Evolutionary conservation across 92 coral and sea anemone genomes (phyloP).

Genomic region (Bergia sp.): DNA sequence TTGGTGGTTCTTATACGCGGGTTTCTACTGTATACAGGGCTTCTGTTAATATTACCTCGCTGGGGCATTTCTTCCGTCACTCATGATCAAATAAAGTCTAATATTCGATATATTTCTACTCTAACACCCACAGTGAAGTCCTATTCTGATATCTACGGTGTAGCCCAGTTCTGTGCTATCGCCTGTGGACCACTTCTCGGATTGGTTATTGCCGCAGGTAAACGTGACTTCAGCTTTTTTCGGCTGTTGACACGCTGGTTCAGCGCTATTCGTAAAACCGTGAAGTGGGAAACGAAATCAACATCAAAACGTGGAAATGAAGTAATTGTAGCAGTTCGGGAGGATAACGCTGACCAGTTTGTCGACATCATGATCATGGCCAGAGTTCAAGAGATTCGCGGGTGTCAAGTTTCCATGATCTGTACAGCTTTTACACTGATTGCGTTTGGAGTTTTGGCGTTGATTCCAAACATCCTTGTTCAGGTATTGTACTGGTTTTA

Average conservation of each 20-base stretch:
- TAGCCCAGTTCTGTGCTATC: slow-evolving; percentile 36
- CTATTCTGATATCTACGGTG: slow-evolving; percentile 39
- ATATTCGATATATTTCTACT: background rate
- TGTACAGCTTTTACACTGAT: slow-evolving; percentile 27
- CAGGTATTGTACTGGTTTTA: background rate
- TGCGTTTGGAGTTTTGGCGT: slow-evolving; percentile 26
- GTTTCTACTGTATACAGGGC: no score
- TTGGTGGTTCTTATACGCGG: no score
- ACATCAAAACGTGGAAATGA: background rate
- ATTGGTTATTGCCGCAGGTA: slow-evolving; percentile 16
- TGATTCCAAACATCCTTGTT: slow-evolving; percentile 13
- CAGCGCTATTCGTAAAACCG: background rate
- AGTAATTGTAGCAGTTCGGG: slow-evolving; percentile 7
- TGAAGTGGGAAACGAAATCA: background rate
- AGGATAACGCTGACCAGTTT: background rate
- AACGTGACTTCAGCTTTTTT: slow-evolving; percentile 3
- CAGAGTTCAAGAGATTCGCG: slow-evolving; percentile 24
- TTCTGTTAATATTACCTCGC: no score
- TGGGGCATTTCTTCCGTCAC: background rate
- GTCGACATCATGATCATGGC: background rate
- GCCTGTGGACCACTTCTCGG: slow-evolving; percentile 38
- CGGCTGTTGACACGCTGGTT: background rate
- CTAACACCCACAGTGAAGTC: slow-evolving; percentile 26
- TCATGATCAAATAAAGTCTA: background rate
- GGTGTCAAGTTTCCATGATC: slow-evolving; percentile 36